phyloP scores from a whole-genome alignment of 2,113 vertebrate genomes.

The Neogale vison region DNA sequence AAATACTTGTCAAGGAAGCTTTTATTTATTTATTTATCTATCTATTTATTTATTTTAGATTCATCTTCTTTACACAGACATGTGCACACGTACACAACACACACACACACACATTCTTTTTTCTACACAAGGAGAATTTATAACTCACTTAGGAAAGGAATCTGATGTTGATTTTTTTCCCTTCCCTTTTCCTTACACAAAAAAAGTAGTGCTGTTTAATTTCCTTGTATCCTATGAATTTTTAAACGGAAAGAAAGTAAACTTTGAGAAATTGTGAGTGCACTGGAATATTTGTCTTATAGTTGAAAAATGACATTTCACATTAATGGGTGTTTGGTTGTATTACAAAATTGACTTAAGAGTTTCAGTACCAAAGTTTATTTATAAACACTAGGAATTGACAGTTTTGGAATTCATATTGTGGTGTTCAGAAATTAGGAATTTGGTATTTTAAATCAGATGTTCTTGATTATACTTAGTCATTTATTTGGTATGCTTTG shows the following conservation, averaged over 20 bases:
- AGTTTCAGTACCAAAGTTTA: neutral
- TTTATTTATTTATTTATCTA: neutral
- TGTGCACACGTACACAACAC: too few species aligned
- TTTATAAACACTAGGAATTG: neutral
- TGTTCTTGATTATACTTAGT: neutral
- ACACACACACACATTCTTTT: neutral
- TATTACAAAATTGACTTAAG: constrained; percentile 13
- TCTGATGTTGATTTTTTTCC: neutral
- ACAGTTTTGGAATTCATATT: neutral
- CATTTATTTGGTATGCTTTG: constrained; percentile 40
- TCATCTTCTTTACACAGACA: neutral
- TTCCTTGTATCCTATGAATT: neutral
- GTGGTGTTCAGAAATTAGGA: neutral
- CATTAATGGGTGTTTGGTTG: neutral
- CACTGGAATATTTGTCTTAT: neutral
- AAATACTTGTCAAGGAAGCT: neutral
- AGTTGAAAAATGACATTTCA: constrained; percentile 31
- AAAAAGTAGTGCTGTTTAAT: constrained; percentile 6
- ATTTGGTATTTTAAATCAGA: constrained; percentile 25
- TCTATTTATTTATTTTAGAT: neutral
- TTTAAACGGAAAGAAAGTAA: constrained; percentile 11
- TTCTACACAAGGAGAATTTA: neutral
- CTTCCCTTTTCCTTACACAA: neutral
- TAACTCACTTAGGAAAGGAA: neutral
- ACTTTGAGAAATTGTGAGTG: neutral